Evolutionary conservation across 2,113 vertebrate species (phyloP).

Genomic region (Pelusios castaneus): DNA sequence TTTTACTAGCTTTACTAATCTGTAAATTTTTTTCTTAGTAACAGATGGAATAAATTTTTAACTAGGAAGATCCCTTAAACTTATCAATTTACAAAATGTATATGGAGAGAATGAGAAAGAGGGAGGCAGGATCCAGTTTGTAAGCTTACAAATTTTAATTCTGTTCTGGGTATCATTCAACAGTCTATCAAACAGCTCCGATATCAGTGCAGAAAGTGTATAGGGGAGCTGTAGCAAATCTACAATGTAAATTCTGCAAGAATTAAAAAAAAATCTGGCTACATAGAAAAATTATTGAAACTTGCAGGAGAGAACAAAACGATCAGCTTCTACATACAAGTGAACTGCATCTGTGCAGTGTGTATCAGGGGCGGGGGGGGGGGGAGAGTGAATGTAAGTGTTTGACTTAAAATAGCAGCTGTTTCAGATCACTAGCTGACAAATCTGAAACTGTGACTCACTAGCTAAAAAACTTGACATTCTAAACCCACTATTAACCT

Average conservation of each 20-base stretch:
- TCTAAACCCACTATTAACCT: slow-evolving; percentile 63
- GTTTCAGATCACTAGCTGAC: slow-evolving; percentile 56
- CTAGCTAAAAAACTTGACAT: slow-evolving; percentile 48
- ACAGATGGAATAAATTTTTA: slow-evolving; percentile 40
- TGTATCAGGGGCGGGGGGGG: not conserved
- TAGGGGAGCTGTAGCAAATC: not conserved
- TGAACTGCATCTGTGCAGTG: slow-evolving; percentile 20
- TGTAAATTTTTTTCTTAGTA: slow-evolving; percentile 13
- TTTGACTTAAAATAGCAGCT: slow-evolving; percentile 50
- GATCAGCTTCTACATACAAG: slow-evolving; percentile 39
- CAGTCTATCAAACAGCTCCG: slow-evolving; percentile 55
- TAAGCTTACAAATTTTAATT: slow-evolving; percentile 47
- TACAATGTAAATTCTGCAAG: not conserved
- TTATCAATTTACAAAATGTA: slow-evolving; percentile 30
- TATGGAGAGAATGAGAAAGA: not conserved
- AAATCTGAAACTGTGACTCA: slow-evolving; percentile 59
- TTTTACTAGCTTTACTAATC: not conserved
- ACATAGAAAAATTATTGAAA: slow-evolving; percentile 55
- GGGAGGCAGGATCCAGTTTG: slow-evolving; percentile 26
- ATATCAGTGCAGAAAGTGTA: not conserved
- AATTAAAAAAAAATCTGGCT: not conserved
- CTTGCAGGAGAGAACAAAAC: slow-evolving; percentile 40
- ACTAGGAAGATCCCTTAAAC: slow-evolving; percentile 35
- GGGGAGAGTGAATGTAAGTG: not conserved
- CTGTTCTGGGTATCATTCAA: slow-evolving; percentile 34